phyloP scores from a whole-genome alignment of 2,113 vertebrate species.

The Chamaea fasciata region DNA sequence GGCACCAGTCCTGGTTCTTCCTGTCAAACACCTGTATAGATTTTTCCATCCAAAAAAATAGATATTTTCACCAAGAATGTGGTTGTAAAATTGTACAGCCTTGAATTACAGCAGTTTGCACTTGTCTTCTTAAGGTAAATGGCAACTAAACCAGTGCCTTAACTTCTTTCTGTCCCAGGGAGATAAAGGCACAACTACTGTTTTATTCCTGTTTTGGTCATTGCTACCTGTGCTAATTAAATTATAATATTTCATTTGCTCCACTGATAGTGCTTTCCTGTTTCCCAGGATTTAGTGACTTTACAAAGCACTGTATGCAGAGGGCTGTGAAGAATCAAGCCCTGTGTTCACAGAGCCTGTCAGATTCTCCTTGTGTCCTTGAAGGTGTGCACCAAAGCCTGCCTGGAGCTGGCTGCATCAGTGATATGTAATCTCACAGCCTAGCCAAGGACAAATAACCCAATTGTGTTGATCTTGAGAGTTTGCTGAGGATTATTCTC shows the following conservation, averaged over 20 bases:
- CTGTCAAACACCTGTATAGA: not conserved
- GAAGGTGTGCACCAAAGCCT: not conserved
- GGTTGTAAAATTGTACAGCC: not conserved
- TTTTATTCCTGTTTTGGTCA: not conserved
- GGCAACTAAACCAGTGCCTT: not conserved
- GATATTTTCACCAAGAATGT: not conserved
- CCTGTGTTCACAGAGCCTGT: not conserved
- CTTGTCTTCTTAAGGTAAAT: not conserved
- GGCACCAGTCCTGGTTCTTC: not conserved
- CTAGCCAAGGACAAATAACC: not conserved
- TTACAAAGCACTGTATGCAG: fast-evolving
- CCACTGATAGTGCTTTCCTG: not conserved
- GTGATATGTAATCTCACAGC: not conserved
- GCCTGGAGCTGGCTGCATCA: not conserved
- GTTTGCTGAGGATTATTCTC: not conserved
- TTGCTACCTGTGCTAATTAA: not conserved
- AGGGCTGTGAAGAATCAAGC: not conserved
- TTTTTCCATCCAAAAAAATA: not conserved
- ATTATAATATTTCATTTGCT: not conserved
- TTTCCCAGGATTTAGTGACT: not conserved
- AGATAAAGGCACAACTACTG: not conserved
- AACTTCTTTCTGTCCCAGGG: not conserved
- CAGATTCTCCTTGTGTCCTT: not conserved
- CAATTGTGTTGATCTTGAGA: not conserved
- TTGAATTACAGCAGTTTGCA: not conserved